Evolutionary conservation across 2,888 invertebrate species (phyloP), one percentile per base, ranked within the genome.

Genomic region (Gymnocheta viridis): DNA sequence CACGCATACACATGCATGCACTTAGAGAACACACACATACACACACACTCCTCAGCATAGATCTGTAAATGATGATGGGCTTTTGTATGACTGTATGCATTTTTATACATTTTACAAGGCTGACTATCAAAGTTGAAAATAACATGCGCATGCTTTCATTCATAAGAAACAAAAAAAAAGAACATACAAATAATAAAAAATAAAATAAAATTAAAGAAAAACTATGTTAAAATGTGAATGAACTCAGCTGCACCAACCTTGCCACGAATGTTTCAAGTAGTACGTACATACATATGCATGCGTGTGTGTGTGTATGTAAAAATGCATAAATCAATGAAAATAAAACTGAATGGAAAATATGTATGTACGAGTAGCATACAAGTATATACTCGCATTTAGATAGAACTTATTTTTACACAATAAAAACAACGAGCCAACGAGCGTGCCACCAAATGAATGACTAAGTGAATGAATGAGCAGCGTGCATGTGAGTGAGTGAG

Each of bases 131-230:
- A 62, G 66, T 54, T 78, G 77, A 78, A 54, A 51, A 73, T 27
- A 78, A 84, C 80, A 67, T 82, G 85, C 82, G 86, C 85, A 86
- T 86, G 77, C 70, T 82, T 86, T 84, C 86, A 86, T 86, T 86
- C 86, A 86, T 86, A 69, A 82, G 54, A 51, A 27, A 47, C 27
- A 76, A 32, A 32, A 54, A 56, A n/a, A n/a, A n/a, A n/a, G n/a
- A n/a, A n/a, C n/a, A n/a, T n/a, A n/a, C n/a, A n/a, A n/a, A n/a
- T n/a, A n/a, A n/a, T n/a, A n/a, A n/a, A n/a, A 54, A 56, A 32
- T 10, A 4, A 56, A 56, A 62, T 62, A 69, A 78, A 69, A 60
- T 60, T 62, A 19, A 64, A 79, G 67, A 66, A 77, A 84, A 84
- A 76, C 80, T 82, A 85, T 78, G 84, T 62, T 82, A 76, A 82